Conservation (phyloP, 2,113 vertebrate species). For the Tauraco erythrolophus region DNA sequence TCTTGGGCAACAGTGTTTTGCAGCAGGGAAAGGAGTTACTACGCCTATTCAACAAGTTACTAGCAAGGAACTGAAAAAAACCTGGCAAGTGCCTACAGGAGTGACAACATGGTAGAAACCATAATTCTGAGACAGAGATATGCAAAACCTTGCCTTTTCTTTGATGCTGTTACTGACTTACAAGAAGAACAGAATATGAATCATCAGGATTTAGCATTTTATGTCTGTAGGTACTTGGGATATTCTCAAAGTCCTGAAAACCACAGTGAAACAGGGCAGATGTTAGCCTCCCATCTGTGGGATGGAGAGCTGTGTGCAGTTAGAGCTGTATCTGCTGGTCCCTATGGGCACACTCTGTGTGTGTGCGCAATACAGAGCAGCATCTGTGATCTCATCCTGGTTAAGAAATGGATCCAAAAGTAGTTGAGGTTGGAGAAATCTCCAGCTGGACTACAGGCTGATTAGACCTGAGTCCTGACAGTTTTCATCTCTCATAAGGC, state of each 20-base stretch:
- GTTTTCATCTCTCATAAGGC: neutral
- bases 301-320: neutral
- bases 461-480: neutral
- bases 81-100: neutral
- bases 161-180: neutral
- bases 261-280: neutral
- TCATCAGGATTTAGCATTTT: neutral
- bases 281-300: neutral
- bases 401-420: neutral
- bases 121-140: neutral
- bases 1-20: neutral
- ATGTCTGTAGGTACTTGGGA: neutral
- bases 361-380: neutral
- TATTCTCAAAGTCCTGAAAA: neutral
- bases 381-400: neutral
- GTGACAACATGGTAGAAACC: neutral
- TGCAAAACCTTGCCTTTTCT: neutral
- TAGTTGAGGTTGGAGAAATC: neutral
- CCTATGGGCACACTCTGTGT: rapidly evolving
- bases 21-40: neutral
- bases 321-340: neutral
- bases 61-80: neutral
- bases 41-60: neutral
- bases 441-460: neutral
- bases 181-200: neutral